Percentiles rank a stretch among this genome's conserved stretches.
phyloP scores from a whole-genome alignment of 2,888 invertebrate species.

The Cephus pygmeus region DNA sequence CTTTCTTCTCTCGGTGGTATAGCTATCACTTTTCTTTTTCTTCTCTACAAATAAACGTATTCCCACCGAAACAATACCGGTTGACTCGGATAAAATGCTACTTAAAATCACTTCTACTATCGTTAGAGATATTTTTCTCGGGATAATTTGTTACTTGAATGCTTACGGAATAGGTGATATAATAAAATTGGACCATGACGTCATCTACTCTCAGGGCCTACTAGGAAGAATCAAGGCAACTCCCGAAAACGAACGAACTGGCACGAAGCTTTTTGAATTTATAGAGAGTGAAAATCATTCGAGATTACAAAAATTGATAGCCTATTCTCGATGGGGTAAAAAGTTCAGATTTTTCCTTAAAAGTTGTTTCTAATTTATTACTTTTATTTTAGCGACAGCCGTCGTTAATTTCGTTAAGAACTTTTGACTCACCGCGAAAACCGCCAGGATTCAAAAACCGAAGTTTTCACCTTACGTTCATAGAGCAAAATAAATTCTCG shows the following conservation, averaged over 20 bases:
- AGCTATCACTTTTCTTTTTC: neutral
- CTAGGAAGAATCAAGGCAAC: neutral
- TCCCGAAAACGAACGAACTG: neutral
- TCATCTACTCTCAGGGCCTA: neutral
- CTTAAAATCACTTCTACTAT: neutral
- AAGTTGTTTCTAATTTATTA: neutral
- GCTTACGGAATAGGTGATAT: neutral
- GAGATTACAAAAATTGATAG: neutral
- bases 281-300: neutral
- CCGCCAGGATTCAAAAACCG: neutral
- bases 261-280: neutral
- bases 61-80: neutral
- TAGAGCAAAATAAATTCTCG: neutral
- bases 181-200: neutral
- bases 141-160: neutral
- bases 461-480: neutral
- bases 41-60: neutral
- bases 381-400: neutral
- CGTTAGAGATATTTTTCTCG: neutral
- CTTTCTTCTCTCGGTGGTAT: neutral
- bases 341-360: neutral
- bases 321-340: too few species aligned
- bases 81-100: neutral
- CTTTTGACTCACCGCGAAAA: neutral
- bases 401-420: neutral